Conservation (phyloP, 2,113 vertebrate species). For the Xyliphius kryptos region DNA sequence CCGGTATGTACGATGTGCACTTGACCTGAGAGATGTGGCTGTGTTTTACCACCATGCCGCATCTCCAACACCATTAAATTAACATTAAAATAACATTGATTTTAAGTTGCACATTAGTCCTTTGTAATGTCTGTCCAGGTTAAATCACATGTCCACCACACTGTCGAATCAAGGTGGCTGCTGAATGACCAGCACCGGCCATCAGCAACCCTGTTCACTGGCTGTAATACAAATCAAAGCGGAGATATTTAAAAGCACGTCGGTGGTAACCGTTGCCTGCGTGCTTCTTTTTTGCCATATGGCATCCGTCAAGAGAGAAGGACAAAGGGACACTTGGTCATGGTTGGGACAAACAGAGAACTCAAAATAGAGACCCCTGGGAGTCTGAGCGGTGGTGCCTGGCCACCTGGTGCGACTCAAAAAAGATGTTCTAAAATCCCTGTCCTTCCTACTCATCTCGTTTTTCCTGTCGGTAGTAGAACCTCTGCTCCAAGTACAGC, state of each 20-base stretch:
- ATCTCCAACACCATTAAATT: constrained; percentile 2
- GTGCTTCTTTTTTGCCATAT: constrained; percentile 10
- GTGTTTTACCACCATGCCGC: not conserved
- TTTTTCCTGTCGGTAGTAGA: not conserved
- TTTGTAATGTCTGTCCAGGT: constrained; percentile 17
- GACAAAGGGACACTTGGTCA: constrained; percentile 10
- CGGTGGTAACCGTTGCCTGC: constrained; percentile 1
- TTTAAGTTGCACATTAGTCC: constrained; percentile 17
- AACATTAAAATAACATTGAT: constrained; percentile 14
- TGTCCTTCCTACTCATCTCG: no score
- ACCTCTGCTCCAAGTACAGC: no score
- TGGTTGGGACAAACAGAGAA: not conserved
- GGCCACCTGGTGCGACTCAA: constrained; percentile 15
- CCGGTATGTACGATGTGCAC: no score
- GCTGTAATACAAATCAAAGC: constrained; percentile 11
- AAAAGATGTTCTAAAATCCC: not conserved
- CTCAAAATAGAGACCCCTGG: constrained; percentile 16
- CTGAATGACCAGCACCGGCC: not conserved
- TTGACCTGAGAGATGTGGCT: no score
- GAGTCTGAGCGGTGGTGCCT: constrained; percentile 6
- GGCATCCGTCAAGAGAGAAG: constrained; percentile 20
- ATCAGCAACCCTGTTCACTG: not conserved
- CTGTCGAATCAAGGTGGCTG: not conserved
- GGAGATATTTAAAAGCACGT: not conserved
- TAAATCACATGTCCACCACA: not conserved